A percentile compares a stretch with the other conserved stretches of the same genome.
These are phyloP conservation scores for Apocrypta bakeri DNA, from an alignment of 1,140 invertebrate species.

Conservation along the genomic window DNA sequence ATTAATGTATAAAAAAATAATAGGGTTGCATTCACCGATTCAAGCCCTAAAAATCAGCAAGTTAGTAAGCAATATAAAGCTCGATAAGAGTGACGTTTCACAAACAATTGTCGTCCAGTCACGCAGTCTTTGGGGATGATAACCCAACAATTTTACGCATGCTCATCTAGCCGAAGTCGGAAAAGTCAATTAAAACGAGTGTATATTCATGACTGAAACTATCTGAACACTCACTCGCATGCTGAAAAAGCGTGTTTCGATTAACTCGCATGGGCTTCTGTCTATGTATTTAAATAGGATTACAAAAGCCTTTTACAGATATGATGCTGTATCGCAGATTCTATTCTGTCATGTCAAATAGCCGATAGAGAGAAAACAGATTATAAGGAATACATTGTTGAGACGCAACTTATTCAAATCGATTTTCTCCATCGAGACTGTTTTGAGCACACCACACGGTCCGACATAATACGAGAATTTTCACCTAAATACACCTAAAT, in stretches of 20 bases:
- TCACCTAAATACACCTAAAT: background rate
- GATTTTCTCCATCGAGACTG: conserved; percentile 20
- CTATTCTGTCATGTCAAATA: background rate
- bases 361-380: conserved; percentile 42
- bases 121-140: background rate
- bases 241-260: conserved; percentile 13
- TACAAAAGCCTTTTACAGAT: background rate
- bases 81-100: background rate
- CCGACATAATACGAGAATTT: too few species aligned
- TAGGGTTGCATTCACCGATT: too few species aligned
- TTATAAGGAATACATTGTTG: conserved; percentile 5
- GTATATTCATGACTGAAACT: background rate
- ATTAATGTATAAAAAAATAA: too few species aligned
- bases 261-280: conserved; percentile 22
- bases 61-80: too few species aligned
- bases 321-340: background rate
- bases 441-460: background rate
- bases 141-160: conserved; percentile 19
- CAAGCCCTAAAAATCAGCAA: too few species aligned
- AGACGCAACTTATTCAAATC: conserved; percentile 19
- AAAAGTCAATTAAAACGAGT: conserved; percentile 17
- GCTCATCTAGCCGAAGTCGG: background rate
- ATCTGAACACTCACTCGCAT: background rate
- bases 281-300: conserved; percentile 50
- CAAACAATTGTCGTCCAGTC: background rate